These are phyloP conservation scores for Dione juno DNA, from an alignment of 2,888 invertebrate species.

Conservation along the genomic window DNA sequence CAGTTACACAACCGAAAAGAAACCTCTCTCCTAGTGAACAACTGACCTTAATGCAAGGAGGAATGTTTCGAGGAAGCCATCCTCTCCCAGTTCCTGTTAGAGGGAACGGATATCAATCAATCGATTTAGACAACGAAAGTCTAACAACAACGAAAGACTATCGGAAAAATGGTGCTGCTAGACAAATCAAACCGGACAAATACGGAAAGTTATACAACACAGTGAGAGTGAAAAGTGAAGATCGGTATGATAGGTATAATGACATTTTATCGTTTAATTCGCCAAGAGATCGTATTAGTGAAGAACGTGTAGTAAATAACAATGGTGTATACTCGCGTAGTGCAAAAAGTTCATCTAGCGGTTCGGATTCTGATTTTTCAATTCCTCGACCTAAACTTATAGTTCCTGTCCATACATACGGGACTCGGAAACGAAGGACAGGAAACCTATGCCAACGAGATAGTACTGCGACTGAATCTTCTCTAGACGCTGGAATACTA, in stretches of 20 bases:
- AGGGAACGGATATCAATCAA: slow-evolving; percentile 67
- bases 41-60: slow-evolving; percentile 78
- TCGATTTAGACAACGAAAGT: slow-evolving; percentile 74
- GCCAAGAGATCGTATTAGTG: slow-evolving; percentile 65
- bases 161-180: slow-evolving; percentile 73
- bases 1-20: slow-evolving; percentile 81
- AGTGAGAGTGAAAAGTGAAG: slow-evolving; percentile 80
- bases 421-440: slow-evolving; percentile 89
- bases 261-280: slow-evolving; percentile 70
- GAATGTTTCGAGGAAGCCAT: slow-evolving; percentile 72
- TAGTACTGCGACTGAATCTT: slow-evolving; percentile 74
- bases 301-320: slow-evolving; percentile 63
- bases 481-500: slow-evolving; percentile 73
- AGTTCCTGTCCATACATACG: slow-evolving; percentile 94
- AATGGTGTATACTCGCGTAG: slow-evolving; percentile 68
- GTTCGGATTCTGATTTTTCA: slow-evolving; percentile 87
- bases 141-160: no score
- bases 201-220: slow-evolving; percentile 78
- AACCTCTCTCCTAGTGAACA: slow-evolving; percentile 81
- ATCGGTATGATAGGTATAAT: slow-evolving; percentile 77
- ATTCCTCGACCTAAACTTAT: slow-evolving; percentile 94
- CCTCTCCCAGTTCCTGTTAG: slow-evolving; percentile 58
- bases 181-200: slow-evolving; percentile 77
- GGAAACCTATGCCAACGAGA: slow-evolving; percentile 87
- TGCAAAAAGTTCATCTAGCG: slow-evolving; percentile 81